Conservation (phyloP, 2,888 invertebrate genomes). For the Cryptus viduatorius region DNA sequence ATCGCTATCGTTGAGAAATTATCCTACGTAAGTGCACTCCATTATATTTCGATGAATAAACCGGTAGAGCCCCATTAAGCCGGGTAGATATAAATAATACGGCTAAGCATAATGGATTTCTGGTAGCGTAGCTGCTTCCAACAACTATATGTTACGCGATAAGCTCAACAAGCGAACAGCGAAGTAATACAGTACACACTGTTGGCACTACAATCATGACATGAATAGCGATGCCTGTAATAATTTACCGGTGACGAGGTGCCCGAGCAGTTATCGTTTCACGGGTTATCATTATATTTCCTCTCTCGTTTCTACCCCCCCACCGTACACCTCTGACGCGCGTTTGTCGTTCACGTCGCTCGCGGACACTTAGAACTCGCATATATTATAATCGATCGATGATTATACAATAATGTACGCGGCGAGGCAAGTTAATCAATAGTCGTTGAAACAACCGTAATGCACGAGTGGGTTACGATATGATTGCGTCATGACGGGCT, state of each 20-base stretch:
- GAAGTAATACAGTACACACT: slow-evolving; percentile 44
- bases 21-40: background rate
- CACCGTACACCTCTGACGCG: background rate
- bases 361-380: slow-evolving; percentile 23
- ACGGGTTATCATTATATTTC: slow-evolving; percentile 54
- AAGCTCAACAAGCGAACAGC: slow-evolving; percentile 26
- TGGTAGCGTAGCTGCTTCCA: slow-evolving; percentile 36
- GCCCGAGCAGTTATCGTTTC: slow-evolving; percentile 52
- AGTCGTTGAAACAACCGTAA: slow-evolving; percentile 34
- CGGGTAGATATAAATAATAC: slow-evolving; percentile 32
- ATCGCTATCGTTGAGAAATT: slow-evolving; percentile 31
- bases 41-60: slow-evolving; percentile 49
- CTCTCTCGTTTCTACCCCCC: background rate
- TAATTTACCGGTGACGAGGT: slow-evolving; percentile 62
- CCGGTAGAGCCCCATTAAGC: background rate
- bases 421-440: slow-evolving; percentile 53
- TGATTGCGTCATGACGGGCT: slow-evolving; percentile 32
- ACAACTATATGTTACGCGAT: slow-evolving; percentile 31
- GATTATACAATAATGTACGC: slow-evolving; percentile 55
- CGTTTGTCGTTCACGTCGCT: slow-evolving; percentile 22
- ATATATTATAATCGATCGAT: slow-evolving; percentile 48
- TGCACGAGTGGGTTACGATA: background rate
- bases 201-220: slow-evolving; percentile 56
- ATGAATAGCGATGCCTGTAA: slow-evolving; percentile 59
- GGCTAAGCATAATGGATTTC: slow-evolving; percentile 49